Base-by-base conservation (phyloP, 2,797 vertebrate genomes). In the Poecile montanus region DNA sequence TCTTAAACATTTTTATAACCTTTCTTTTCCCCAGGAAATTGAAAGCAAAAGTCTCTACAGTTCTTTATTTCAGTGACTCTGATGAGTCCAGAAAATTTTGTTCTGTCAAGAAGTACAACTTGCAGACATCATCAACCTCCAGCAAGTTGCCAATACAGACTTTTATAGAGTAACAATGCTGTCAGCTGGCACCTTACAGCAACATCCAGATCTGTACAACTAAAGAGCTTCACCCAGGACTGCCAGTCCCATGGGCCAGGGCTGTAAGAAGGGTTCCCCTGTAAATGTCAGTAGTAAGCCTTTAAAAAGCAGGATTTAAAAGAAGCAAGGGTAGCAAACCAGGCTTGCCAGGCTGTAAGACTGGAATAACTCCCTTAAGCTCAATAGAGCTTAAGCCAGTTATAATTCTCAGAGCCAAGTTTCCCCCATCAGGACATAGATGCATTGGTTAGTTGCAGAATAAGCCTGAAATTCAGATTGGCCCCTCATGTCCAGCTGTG, bases 31-130 rank as follows among this genome's bases (percentile, higher is more conserved):
- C 7, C 5, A 72, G 16, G 10, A 91, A 79, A 62, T 20, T 26
- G 60, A 15, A 65, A 72, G 54, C 13, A 70, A 77, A 76, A 62
- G 0, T 17, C 7, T 44, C 44, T 50, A 22, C 16, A 42, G 4
- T 13, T 36, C 27, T 81, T 90, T 84, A 50, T 72, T 86, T 92
- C 34, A 54, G 70, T 30, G n/a, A n/a, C n/a, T n/a, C n/a, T n/a
- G n/a, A n/a, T n/a, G 36, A 57, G 16, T 81, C 23, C 19, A 71
- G 42, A 85, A 65, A 23, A 34, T 16, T 85, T 77, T 88, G 5
- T 32, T 94, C 40, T 77, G 44, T 84, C 79, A 61, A 34, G 38
- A 88, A 86, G n/a, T 44, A 47, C 3, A 63, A 53, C 50, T 75
- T 81, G 34, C 32, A 93, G 25, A 16, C 21, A 8, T 20, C 34